phyloP scores from a whole-genome alignment of 2,797 vertebrate genomes.

The Ispidina picta region DNA sequence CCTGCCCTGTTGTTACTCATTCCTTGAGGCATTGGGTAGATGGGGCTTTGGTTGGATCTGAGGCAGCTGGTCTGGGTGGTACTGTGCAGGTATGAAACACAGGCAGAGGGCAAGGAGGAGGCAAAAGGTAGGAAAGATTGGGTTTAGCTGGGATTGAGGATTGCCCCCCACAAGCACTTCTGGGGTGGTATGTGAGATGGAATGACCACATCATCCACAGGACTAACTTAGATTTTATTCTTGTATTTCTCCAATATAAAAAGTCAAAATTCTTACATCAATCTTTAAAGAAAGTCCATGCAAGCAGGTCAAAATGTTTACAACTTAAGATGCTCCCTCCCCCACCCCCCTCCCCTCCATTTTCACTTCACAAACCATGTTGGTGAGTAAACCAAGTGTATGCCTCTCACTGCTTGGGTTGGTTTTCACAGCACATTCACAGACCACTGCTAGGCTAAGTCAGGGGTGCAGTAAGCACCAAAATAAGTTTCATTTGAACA shows the following conservation, averaged over 20 bases:
- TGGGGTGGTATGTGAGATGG: neutral
- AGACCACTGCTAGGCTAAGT: neutral
- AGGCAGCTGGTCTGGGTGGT: neutral
- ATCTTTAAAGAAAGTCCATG: slow-evolving; percentile 77
- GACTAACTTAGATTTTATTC: slow-evolving; percentile 77
- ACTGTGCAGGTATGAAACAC: no score
- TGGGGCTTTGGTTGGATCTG: neutral
- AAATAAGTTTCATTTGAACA: neutral
- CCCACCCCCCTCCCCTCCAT: neutral
- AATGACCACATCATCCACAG: slow-evolving; percentile 6
- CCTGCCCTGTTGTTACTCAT: no score
- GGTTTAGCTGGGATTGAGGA: neutral
- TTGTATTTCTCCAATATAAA: slow-evolving; percentile 78
- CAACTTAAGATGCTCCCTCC: slow-evolving; percentile 33
- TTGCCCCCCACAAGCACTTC: neutral
- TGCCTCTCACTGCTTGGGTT: neutral
- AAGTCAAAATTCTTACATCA: slow-evolving; percentile 83
- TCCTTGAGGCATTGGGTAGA: neutral
- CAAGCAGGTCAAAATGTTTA: slow-evolving; percentile 76
- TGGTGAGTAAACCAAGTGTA: slow-evolving; percentile 21
- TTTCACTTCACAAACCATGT: slow-evolving; percentile 34
- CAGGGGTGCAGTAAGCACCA: slow-evolving; percentile 43
- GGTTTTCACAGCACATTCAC: slow-evolving; percentile 30
- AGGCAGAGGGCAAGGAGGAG: neutral
- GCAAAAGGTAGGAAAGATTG: neutral